A percentile compares a stretch with the other conserved stretches of the same genome.
phyloP scores from a whole-genome alignment of 2,113 vertebrate species.

The Salvator merianae region DNA sequence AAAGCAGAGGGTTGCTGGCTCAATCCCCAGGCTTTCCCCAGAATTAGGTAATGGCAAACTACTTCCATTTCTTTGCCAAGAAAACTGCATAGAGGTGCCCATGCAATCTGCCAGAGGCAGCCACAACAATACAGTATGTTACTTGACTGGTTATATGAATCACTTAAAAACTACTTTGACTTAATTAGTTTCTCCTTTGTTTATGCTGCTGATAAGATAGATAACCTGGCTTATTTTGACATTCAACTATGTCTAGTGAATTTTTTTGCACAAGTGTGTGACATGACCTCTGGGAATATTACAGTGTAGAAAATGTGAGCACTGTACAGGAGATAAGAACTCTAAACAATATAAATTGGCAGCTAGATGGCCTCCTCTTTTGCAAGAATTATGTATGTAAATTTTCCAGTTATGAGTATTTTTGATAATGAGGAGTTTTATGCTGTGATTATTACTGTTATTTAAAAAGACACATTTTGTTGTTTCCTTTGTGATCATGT shows the following conservation, averaged over 20 bases:
- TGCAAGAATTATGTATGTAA: neutral
- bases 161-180: neutral
- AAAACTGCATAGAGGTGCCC: no score
- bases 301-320: neutral
- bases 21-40: no score
- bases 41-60: no score
- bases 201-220: neutral
- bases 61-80: no score
- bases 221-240: neutral
- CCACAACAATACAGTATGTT: neutral
- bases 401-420: neutral
- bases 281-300: neutral
- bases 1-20: no score
- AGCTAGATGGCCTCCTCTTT: neutral
- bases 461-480: neutral
- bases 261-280: neutral
- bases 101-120: no score
- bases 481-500: neutral
- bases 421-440: neutral
- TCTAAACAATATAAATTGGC: neutral
- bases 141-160: neutral
- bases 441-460: neutral
- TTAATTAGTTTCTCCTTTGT: neutral
- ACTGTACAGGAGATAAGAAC: no score
- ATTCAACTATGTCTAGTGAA: neutral